Base-by-base conservation (phyloP, 2,888 invertebrate species). In the Aproaerema taeniolella region DNA sequence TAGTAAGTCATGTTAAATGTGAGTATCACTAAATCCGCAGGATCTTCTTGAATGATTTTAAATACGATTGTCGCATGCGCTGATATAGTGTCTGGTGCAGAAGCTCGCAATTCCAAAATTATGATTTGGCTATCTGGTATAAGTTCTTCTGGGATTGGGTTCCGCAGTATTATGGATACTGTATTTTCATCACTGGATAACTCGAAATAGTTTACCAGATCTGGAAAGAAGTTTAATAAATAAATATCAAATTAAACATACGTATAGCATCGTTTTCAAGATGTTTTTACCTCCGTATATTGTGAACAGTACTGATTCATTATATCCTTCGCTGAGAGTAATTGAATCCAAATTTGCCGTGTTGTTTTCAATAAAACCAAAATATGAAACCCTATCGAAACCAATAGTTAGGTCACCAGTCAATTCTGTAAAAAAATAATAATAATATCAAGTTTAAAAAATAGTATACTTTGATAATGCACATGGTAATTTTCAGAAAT, bases 21-120 rank as follows among this genome's bases (percentile, higher is more conserved):
- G 8, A 34, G 33, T 6, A 7, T 8, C 13, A 13, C 25, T 34
- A 9, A 24, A 24, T 14, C 2, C 2, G 36, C 46, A 0, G 50
- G 43, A 7, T 14, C 2, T 2, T 38, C 46, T 0, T 51, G 43
- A 7, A 15, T 38, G 1, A 45, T 17, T 13, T 53, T 46, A n/a
- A 67, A 26, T 16, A 66, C 55, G 14, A 66, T 39, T 9, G 59
- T 53, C 10, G 68, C 57, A 30, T 42, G 44, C 4, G 62, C 60
- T 7, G 61, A 31, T 8, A 50, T 7, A 13, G 59, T 32, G 30
- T 45, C 39, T 1, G 51, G 48, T 10, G 54, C 52, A 4, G 55
- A 34, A 2, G 67, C 67, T 49, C 52, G 49, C 26, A 68, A 38
- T 14, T 58, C 52, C 1, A 66, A 38, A 2, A 59, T 3, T 28